Evolutionary conservation across 2,797 vertebrate genomes (phyloP).

Genomic region (Hippoglossus hippoglossus): DNA sequence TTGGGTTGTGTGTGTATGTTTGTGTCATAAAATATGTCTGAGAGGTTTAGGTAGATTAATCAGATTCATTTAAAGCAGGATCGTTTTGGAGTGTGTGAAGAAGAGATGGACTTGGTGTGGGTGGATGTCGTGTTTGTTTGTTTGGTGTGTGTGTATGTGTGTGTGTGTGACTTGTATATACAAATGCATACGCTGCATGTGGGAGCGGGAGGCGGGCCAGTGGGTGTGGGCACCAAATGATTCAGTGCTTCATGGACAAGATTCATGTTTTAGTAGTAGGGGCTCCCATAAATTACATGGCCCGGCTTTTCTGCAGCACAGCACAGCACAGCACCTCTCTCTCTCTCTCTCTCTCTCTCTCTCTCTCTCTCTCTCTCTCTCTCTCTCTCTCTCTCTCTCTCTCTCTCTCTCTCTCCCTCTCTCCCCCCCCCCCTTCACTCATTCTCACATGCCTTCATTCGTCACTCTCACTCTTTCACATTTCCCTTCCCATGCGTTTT

Average conservation of each 20-base stretch:
- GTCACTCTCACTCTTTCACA: neutral
- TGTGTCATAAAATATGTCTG: neutral
- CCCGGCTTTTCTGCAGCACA: conserved; percentile 45
- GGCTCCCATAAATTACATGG: conserved; percentile 72
- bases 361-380: neutral
- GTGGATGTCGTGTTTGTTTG: conserved; percentile 18
- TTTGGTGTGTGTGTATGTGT: conserved; percentile 18
- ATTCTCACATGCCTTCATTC: conserved; percentile 3
- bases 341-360: neutral
- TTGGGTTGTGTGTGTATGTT: neutral
- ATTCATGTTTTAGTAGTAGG: conserved; percentile 82
- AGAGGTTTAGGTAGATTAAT: conserved; percentile 5
- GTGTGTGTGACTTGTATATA: conserved; percentile 42
- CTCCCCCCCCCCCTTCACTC: neutral
- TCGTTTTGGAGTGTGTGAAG: conserved; percentile 47
- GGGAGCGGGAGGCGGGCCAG: conserved; percentile 59
- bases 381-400: neutral
- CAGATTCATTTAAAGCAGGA: conserved; percentile 22
- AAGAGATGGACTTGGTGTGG: conserved; percentile 18
- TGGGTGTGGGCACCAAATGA: conserved; percentile 67
- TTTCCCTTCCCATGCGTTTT: neutral
- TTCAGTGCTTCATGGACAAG: conserved; percentile 77
- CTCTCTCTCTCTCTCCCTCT: neutral
- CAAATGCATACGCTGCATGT: conserved; percentile 45
- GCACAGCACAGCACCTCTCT: too few species aligned